Evolutionary conservation across 2,113 vertebrate species (phyloP), one percentile per base, ranked within the genome.

Genomic region (Osmerus eperlanus): DNA sequence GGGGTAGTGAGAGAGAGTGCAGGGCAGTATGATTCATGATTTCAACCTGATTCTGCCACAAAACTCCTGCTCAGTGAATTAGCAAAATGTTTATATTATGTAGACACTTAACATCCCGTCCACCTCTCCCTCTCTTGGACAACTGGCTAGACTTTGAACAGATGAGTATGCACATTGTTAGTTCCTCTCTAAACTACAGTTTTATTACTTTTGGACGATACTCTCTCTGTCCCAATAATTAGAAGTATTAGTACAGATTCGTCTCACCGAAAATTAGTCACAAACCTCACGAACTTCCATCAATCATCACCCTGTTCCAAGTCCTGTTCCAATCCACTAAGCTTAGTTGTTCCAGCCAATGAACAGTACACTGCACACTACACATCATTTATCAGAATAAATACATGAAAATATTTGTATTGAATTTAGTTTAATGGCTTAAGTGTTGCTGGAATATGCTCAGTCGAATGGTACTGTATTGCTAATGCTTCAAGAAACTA

Each of bases 161-260:
- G 79, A 89, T 85, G 81, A 85, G 63, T 87, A 84, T 85, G 74
- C 83, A 81, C 82, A 80, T 79, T 82, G 70, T 79, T 86, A 79
- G 80, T 82, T 77, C 60, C 58, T 77, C 76, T 63, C 77, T 74
- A 67, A 77, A 85, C 73, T 82, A 80, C 71, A 68, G 79, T 67
- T 76, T 78, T 81, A 86, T 87, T 88, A 75, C 80, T 83, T 81
- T 85, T 88, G 82, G 80, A 85, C 56, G 70, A 78, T 81, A 78
- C 72, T 71, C 78, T 74, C n/a, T 52, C 72, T 81, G 70, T 74
- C 68, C 64, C 65, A 75, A 67, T 84, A 77, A 82, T 79, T 9
- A 6, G 76, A 80, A 28, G 60, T 65, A 82, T 78, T 80, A 75
- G 76, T 74, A 73, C 68, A 71, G 78, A 66, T 77, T 67, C 63